phyloP scores from a whole-genome alignment of 2,797 vertebrate genomes.

The Caiman crocodilus region DNA sequence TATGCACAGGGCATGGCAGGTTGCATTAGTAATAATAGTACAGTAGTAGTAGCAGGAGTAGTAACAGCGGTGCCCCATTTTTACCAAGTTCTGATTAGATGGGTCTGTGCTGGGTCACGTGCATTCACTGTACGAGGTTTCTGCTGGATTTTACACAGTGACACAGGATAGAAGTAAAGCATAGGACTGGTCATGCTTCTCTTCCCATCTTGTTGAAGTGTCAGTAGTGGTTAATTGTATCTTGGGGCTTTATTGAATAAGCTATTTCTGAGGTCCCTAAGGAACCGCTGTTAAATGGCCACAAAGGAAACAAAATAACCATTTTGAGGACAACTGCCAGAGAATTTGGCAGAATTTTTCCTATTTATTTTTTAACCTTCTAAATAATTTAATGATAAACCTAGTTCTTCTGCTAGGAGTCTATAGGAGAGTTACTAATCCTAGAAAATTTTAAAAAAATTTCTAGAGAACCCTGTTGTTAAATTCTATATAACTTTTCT shows the following conservation, averaged over 20 bases:
- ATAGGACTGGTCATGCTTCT: not conserved
- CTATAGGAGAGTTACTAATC: not conserved
- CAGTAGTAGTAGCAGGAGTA: not conserved
- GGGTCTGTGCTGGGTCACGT: not conserved
- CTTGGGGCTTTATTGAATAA: not conserved
- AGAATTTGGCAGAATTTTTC: not conserved
- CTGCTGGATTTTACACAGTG: not conserved
- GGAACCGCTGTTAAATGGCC: slow-evolving; percentile 10
- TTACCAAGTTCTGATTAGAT: not conserved
- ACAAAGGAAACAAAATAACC: not conserved
- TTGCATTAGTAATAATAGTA: not conserved
- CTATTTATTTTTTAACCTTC: not conserved
- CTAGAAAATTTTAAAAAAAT: not conserved
- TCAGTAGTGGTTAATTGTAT: slow-evolving; percentile 23
- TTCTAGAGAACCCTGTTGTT: no score
- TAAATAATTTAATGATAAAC: not conserved
- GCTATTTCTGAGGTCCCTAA: not conserved
- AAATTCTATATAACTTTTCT: no score
- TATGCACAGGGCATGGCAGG: no score
- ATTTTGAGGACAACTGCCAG: no score
- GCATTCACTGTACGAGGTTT: not conserved
- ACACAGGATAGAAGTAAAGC: not conserved
- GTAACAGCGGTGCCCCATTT: not conserved
- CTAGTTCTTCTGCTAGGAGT: not conserved
- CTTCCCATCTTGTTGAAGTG: not conserved